phyloP scores from a whole-genome alignment of 2,113 vertebrate species.

The Uria lomvia region DNA sequence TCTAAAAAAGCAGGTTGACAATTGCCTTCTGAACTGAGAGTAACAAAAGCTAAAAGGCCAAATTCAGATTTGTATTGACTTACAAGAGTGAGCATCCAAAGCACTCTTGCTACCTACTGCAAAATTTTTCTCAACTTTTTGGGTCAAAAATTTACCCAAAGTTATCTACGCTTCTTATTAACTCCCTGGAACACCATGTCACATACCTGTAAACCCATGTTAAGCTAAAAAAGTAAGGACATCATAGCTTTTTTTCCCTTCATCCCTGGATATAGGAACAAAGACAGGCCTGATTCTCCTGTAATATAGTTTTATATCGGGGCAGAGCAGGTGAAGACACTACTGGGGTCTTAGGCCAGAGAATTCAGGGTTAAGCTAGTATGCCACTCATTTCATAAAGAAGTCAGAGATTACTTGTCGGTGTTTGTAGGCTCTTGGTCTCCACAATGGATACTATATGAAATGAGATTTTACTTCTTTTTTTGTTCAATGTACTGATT shows the following conservation, averaged over 20 bases:
- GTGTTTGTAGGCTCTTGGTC: neutral
- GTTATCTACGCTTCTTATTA: accelerated
- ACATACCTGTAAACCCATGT: neutral
- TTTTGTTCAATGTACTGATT: neutral
- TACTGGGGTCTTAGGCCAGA: neutral
- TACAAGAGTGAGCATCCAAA: neutral
- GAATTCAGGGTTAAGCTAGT: neutral
- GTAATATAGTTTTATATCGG: neutral
- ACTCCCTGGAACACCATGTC: neutral
- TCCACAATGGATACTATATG: neutral
- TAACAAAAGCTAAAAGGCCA: neutral
- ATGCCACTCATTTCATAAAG: neutral
- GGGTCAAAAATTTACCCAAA: neutral
- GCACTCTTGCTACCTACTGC: neutral
- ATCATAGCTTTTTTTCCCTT: neutral
- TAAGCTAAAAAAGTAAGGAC: neutral
- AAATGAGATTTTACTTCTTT: neutral
- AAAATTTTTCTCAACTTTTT: neutral
- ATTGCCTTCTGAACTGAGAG: neutral
- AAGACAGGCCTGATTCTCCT: neutral
- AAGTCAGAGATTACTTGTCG: neutral
- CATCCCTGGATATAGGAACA: neutral
- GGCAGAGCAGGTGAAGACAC: neutral
- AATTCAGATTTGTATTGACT: neutral
- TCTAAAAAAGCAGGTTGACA: neutral